Conservation (phyloP, 2,888 invertebrate genomes). For the Hylaea fasciaria region DNA sequence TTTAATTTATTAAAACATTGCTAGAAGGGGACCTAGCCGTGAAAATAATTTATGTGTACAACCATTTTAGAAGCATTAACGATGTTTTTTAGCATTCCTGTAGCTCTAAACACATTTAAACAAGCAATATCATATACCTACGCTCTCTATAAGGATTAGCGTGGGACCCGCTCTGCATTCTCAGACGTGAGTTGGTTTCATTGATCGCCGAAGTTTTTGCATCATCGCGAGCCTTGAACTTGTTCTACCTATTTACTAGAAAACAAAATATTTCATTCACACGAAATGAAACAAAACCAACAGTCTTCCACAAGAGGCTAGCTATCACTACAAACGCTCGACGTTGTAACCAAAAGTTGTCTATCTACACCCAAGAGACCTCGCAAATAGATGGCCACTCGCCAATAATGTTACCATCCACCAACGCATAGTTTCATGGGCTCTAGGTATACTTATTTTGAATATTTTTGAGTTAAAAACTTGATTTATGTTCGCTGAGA, state of each 20-base stretch:
- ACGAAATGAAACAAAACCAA: too few species aligned
- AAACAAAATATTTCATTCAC: too few species aligned
- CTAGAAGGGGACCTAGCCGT: too few species aligned
- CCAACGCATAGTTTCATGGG: slow-evolving; percentile 29
- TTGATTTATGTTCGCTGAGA: slow-evolving; percentile 32
- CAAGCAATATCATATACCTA: background rate
- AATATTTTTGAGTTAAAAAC: slow-evolving; percentile 10
- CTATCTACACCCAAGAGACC: slow-evolving; percentile 1
- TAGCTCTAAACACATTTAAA: slow-evolving; percentile 1
- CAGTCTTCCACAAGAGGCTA: too few species aligned
- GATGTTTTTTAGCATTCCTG: slow-evolving; percentile 3
- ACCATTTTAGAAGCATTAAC: background rate
- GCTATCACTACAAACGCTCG: too few species aligned
- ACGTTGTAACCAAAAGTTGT: too few species aligned
- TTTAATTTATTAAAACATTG: too few species aligned
- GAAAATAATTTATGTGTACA: background rate
- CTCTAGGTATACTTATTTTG: background rate
- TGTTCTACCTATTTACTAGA: too few species aligned
- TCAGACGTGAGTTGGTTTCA: background rate
- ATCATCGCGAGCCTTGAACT: too few species aligned
- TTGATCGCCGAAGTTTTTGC: background rate
- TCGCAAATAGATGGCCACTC: slow-evolving; percentile 25
- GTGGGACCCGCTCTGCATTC: slow-evolving; percentile 18
- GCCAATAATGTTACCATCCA: slow-evolving; percentile 21
- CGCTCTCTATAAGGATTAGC: slow-evolving; percentile 6